Conservation (phyloP, 2,797 vertebrate species). For the Spheniscus humboldti region DNA sequence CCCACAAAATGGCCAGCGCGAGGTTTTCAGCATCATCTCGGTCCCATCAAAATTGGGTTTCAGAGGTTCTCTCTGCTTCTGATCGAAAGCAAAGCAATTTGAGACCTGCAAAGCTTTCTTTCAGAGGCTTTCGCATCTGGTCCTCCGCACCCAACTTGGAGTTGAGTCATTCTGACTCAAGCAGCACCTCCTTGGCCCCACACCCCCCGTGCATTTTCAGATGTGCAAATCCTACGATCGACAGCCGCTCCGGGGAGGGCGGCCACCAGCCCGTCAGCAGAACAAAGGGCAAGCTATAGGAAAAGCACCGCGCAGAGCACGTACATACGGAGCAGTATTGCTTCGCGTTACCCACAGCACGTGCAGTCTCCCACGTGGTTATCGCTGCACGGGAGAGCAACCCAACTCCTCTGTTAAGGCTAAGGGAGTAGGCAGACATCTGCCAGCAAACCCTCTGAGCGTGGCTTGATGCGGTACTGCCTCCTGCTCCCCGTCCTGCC, state of each 20-base stretch:
- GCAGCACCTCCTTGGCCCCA: too few species aligned
- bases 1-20: accelerated
- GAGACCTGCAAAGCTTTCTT: background rate
- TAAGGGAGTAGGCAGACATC: accelerated
- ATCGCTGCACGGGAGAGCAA: background rate
- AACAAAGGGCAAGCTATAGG: background rate
- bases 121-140: background rate
- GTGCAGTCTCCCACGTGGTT: accelerated
- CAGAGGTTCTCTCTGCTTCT: background rate
- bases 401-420: background rate
- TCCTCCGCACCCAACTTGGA: background rate
- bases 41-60: background rate
- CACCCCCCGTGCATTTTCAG: too few species aligned
- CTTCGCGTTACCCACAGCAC: too few species aligned
- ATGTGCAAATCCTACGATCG: accelerated
- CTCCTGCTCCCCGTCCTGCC: background rate
- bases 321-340: accelerated
- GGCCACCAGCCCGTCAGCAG: background rate
- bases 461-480: accelerated
- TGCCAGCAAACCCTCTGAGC: background rate
- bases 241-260: too few species aligned
- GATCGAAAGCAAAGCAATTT: accelerated
- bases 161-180: too few species aligned
- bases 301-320: accelerated
- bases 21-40: background rate